phyloP scores from a whole-genome alignment of 1,140 invertebrate species.

The Brachionus sp. region DNA sequence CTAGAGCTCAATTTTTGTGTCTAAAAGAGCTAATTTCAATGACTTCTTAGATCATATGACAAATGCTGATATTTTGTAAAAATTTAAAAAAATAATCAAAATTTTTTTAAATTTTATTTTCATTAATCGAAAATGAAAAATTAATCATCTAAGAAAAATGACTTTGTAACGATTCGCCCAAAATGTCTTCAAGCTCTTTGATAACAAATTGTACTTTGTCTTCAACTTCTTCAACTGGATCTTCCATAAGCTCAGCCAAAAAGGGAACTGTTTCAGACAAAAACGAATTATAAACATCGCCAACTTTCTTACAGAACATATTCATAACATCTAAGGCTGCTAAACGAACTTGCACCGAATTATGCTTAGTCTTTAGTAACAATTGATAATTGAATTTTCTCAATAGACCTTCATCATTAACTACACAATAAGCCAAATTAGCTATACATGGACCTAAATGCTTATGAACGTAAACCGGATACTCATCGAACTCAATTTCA shows the following conservation, averaged over 20 bases:
- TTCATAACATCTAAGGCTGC: slow-evolving; percentile 56
- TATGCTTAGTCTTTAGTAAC: slow-evolving; percentile 76
- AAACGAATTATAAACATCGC: slow-evolving; percentile 59
- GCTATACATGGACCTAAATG: slow-evolving; percentile 73
- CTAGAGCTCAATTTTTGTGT: too few relatives aligned
- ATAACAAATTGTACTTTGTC: slow-evolving; percentile 55
- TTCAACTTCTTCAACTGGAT: slow-evolving; percentile 58
- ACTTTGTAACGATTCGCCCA: slow-evolving; percentile 58
- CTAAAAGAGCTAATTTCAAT: too few relatives aligned
- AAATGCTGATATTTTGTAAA: too few relatives aligned
- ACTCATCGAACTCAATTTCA: slow-evolving; percentile 65
- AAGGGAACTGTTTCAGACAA: slow-evolving; percentile 62
- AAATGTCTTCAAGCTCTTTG: slow-evolving; percentile 55
- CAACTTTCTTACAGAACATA: slow-evolving; percentile 56
- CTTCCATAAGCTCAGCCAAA: slow-evolving; percentile 63
- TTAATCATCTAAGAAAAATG: slow-evolving; percentile 49
- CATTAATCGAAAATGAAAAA: neutral
- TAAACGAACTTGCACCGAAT: slow-evolving; percentile 61
- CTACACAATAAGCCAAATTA: slow-evolving; percentile 71
- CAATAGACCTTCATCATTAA: slow-evolving; percentile 77
- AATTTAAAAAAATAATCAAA: too few relatives aligned
- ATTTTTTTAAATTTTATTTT: neutral
- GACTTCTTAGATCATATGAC: too few relatives aligned
- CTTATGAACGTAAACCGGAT: slow-evolving; percentile 65
- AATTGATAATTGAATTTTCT: slow-evolving; percentile 83